These are phyloP conservation scores for Hyperoplus lanceolatus DNA, from an alignment of 2,797 vertebrate species.

Conservation along the genomic window DNA sequence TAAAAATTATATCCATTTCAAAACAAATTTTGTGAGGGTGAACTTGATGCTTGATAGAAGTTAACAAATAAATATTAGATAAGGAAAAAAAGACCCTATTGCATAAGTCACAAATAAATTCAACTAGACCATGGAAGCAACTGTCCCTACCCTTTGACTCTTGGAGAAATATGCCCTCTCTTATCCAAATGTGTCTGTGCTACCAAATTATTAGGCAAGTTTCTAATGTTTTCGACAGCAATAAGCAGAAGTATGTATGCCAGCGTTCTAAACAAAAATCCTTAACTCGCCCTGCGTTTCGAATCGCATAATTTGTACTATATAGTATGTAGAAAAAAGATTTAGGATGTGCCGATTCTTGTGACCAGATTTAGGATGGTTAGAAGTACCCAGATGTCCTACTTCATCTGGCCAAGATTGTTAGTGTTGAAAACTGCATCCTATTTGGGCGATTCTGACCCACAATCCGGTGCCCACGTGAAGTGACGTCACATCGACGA, in stretches of 20 bases:
- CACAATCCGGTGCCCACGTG: too few species aligned
- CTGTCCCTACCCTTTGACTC: background rate
- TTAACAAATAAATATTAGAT: slow-evolving; percentile 10
- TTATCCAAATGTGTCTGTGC: background rate
- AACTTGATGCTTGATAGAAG: background rate
- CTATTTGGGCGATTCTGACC: too few species aligned
- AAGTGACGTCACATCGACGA: too few species aligned
- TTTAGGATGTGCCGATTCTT: too few species aligned
- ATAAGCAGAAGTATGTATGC: slow-evolving; percentile 24
- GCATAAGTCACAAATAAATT: slow-evolving; percentile 7
- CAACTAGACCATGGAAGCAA: slow-evolving; percentile 1
- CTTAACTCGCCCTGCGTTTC: slow-evolving; percentile 9
- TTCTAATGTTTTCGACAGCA: slow-evolving; percentile 26
- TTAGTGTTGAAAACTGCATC: too few species aligned
- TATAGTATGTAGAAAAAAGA: too few species aligned
- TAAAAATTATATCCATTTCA: background rate
- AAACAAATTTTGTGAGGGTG: slow-evolving; percentile 2
- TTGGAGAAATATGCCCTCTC: slow-evolving; percentile 8
- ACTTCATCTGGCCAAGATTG: too few species aligned
- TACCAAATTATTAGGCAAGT: slow-evolving; percentile 48
- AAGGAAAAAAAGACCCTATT: slow-evolving; percentile 7
- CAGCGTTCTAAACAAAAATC: slow-evolving; percentile 22
- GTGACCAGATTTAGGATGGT: too few species aligned
- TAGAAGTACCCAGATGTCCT: too few species aligned
- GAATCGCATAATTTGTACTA: too few species aligned